These are phyloP conservation scores for Cliona cf. orientalis DNA, from an alignment of 37 sponge, comb jelly and placozoan species.

Conservation along the genomic window DNA sequence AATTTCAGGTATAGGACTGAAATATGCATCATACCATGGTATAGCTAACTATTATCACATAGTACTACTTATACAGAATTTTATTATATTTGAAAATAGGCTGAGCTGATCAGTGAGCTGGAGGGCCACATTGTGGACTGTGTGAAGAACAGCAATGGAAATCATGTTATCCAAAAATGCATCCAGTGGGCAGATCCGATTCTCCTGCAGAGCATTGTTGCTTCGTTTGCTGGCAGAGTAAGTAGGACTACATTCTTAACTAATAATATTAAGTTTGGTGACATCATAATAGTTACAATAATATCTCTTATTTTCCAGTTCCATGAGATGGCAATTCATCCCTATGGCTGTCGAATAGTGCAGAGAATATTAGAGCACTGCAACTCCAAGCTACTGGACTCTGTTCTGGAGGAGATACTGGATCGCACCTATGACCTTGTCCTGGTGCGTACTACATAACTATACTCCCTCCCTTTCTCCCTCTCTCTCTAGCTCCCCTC, in stretches of 20 bases:
- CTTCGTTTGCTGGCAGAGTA: slow-evolving; percentile 82
- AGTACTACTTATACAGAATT: background rate
- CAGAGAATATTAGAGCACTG: slow-evolving; percentile 95
- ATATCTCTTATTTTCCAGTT: background rate
- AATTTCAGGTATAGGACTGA: slow-evolving; percentile 63
- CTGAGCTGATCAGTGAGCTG: slow-evolving; percentile 77
- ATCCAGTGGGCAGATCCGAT: slow-evolving; percentile 80
- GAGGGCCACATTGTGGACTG: slow-evolving; percentile 87
- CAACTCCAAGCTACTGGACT: slow-evolving; percentile 73
- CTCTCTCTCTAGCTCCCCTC: no score
- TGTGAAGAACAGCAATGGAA: slow-evolving; percentile 96
- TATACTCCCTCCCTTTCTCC: no score
- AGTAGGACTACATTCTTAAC: background rate
- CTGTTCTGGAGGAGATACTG: slow-evolving; percentile 84
- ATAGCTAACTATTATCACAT: background rate
- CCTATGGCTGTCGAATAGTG: slow-evolving; percentile 97
- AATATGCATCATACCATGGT: background rate
- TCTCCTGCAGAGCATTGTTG: slow-evolving; percentile 69
- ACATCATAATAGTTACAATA: background rate
- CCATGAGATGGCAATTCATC: slow-evolving; percentile 82
- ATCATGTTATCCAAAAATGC: slow-evolving; percentile 98
- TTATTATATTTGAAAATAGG: slow-evolving; percentile 37
- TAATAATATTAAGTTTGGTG: background rate
- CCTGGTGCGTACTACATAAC: slow-evolving; percentile 49
- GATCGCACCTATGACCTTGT: slow-evolving; percentile 74